phyloP scores from a whole-genome alignment of 2,113 vertebrate species.

The Caranx melampygus region DNA sequence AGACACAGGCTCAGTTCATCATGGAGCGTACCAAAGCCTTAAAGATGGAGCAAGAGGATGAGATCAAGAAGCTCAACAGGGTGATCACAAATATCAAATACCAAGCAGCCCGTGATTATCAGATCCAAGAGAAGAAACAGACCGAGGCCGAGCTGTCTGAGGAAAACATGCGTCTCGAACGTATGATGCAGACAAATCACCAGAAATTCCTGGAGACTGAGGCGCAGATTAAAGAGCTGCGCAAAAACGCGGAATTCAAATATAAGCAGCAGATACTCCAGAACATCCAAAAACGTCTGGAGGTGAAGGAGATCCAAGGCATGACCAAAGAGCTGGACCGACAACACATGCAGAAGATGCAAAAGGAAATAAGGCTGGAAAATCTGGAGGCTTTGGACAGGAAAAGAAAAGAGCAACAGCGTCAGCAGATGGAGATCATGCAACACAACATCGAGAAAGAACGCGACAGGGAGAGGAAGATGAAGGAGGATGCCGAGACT shows the following conservation, averaged over 20 bases:
- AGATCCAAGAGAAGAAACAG: conserved; percentile 89
- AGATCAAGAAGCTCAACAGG: conserved; percentile 88
- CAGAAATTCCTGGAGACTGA: conserved; percentile 81
- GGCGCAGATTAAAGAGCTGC: conserved; percentile 81
- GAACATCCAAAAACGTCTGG: conserved; percentile 86
- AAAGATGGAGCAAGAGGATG: conserved; percentile 90
- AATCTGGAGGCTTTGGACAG: conserved; percentile 86
- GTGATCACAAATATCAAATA: conserved; percentile 89
- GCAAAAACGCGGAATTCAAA: conserved; percentile 86
- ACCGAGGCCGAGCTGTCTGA: conserved; percentile 82
- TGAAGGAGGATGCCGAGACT: conserved; percentile 85
- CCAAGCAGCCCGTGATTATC: conserved; percentile 88
- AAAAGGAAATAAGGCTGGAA: conserved; percentile 85
- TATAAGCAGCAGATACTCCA: conserved; percentile 84
- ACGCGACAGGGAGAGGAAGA: conserved; percentile 78
- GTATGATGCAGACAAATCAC: conserved; percentile 90
- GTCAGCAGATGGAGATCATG: conserved; percentile 86
- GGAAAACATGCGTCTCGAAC: conserved; percentile 88
- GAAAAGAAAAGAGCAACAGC: conserved; percentile 80
- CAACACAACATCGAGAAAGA: conserved; percentile 84
- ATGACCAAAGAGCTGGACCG: conserved; percentile 86
- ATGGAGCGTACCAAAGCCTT: conserved; percentile 81
- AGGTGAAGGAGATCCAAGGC: conserved; percentile 77
- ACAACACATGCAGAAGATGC: conserved; percentile 78
- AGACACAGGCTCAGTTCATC: conserved; percentile 81